phyloP scores from a whole-genome alignment of 2,797 vertebrate species.

The Poeciliopsis gracilis region DNA sequence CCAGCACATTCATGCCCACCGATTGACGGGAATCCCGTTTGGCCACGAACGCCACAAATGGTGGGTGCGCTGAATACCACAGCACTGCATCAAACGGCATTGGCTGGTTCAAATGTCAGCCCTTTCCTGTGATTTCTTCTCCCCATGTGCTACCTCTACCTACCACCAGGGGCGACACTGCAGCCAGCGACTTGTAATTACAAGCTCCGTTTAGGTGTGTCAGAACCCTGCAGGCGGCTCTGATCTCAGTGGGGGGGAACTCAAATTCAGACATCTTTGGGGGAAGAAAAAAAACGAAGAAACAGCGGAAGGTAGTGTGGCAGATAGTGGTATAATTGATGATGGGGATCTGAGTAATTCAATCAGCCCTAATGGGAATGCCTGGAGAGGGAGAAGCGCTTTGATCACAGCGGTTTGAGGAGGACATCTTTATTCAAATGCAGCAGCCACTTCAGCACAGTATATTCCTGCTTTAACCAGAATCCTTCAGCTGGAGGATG shows the following conservation, averaged over 20 bases:
- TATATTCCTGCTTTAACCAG: slow-evolving; percentile 19
- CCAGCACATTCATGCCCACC: slow-evolving; percentile 25
- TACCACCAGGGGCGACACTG: slow-evolving; percentile 46
- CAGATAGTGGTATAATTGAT: slow-evolving; percentile 51
- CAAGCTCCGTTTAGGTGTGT: slow-evolving; percentile 52
- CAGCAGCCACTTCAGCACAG: slow-evolving; percentile 26
- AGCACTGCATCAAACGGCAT: slow-evolving; percentile 26
- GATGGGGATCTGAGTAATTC: slow-evolving; percentile 70
- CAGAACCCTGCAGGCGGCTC: slow-evolving; percentile 46
- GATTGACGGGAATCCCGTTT: slow-evolving; percentile 33
- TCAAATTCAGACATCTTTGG: slow-evolving; percentile 41
- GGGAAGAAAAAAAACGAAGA: slow-evolving; percentile 15
- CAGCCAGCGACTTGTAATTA: slow-evolving; percentile 51
- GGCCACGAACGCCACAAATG: slow-evolving; percentile 18
- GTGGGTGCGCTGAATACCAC: slow-evolving; percentile 34
- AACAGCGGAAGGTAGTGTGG: slow-evolving; percentile 23
- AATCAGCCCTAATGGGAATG: slow-evolving; percentile 66
- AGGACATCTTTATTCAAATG: slow-evolving; percentile 46
- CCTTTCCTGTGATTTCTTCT: slow-evolving; percentile 35
- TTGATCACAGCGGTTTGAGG: slow-evolving; percentile 58
- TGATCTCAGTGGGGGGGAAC: slow-evolving; percentile 60
- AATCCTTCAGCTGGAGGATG: slow-evolving; percentile 22
- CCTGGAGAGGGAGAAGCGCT: slow-evolving; percentile 55
- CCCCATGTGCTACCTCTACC: slow-evolving; percentile 20
- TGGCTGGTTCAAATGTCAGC: slow-evolving; percentile 39